phyloP scores from a whole-genome alignment of 2,797 vertebrate species.

The Megalops cyprinoides region DNA sequence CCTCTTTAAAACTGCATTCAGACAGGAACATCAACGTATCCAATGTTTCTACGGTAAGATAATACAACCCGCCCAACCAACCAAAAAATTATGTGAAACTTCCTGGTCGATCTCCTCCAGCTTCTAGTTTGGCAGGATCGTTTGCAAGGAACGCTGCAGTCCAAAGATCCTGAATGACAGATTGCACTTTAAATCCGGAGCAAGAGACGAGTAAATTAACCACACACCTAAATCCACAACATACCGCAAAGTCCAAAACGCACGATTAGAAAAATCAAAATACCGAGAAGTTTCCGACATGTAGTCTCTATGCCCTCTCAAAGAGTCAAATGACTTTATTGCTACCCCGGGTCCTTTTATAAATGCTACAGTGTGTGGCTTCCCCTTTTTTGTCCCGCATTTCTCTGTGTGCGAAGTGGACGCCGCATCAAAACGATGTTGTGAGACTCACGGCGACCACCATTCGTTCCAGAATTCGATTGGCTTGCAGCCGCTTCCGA shows the following conservation, averaged over 20 bases:
- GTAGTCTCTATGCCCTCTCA: not conserved
- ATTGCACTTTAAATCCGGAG: not conserved
- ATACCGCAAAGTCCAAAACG: not conserved
- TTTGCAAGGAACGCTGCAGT: not conserved
- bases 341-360: not conserved
- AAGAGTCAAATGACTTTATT: constrained; percentile 6
- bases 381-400: constrained; percentile 2
- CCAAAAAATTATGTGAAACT: no score
- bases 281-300: not conserved
- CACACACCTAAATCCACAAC: not conserved
- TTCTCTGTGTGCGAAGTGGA: constrained; percentile 11
- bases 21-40: no score
- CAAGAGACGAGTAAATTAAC: not conserved
- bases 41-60: no score
- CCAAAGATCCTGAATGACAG: not conserved
- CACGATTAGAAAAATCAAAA: not conserved
- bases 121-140: not conserved
- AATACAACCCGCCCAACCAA: no score
- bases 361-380: constrained; percentile 9
- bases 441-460: not conserved
- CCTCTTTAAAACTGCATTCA: no score
- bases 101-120: not conserved
- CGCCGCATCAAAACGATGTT: constrained; percentile 15
- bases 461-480: constrained; percentile 62
- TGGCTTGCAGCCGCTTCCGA: constrained; percentile 64